Evolutionary conservation across 2,888 invertebrate genomes (phyloP), one percentile per base, ranked within the genome.

Genomic region (Hofmannophila pseudospretella): DNA sequence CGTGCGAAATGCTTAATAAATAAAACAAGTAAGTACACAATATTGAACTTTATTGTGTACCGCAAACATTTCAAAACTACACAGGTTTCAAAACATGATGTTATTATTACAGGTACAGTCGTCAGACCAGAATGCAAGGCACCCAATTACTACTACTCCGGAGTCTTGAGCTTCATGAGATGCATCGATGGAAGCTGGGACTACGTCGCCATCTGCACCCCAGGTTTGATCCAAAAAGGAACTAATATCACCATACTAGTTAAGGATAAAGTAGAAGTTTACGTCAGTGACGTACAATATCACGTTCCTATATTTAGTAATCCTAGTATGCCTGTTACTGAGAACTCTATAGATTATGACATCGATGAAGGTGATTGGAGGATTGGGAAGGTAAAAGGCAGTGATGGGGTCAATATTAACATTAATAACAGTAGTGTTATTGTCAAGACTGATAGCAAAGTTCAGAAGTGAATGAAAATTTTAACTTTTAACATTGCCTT

Each of bases 161-260:
- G 45, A 0, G 42, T 48, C 0, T 49, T 69, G 0, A 38, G 43
- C 16, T 42, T 45, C 41, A 75, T 77, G 74, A 47, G 40, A 7
- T 78, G 78, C 48, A 45, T 58, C 14, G 59, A 65, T 1, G 72
- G 68, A 8, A 58, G 43, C 25, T 79, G 75, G 74, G 58, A 67
- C 47, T 49, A 66, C 42, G 39, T 51, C 4, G 61, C 70, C 2
- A 47, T 41, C 2, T 79, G 78, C 49, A 35, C 41, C 4, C 63
- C 74, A 70, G 78, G 75, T 78, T 58, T 62, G 69, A 14, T 32
- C 8, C 64, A 55, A 60, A 57, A 57, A 30, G 73, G 69, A 10
- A 69, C 63, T 13, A 72, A 73, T 29, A 56, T 73, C 2, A 74
- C 71, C 2, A 64, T 77, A 2, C 14, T 73, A 0, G 43, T 76